A percentile compares a stretch with the other conserved stretches of the same genome.
phyloP scores from a whole-genome alignment of 2,888 invertebrate species.

The Nomada fabriciana region DNA sequence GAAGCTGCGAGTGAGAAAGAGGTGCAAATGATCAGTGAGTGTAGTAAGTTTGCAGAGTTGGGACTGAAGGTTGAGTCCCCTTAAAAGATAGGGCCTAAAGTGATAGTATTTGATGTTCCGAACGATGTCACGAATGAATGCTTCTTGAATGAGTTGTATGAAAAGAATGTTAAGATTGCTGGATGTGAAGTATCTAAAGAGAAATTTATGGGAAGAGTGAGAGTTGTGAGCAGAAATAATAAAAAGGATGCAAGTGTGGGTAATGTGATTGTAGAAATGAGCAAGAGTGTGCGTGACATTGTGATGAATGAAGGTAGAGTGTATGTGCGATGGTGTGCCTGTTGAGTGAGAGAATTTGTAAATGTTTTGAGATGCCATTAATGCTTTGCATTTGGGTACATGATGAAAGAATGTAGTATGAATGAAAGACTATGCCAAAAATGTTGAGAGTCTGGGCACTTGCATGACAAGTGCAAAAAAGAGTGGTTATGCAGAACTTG shows the following conservation, averaged over 20 bases:
- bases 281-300: not conserved
- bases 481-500: not conserved
- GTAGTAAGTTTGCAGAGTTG: not conserved
- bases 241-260: too few relatives aligned
- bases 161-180: not conserved
- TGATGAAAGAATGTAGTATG: constrained; percentile 10
- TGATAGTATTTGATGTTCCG: constrained; percentile 14
- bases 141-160: constrained; percentile 16
- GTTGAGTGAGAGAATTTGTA: too few relatives aligned
- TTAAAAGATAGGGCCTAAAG: not conserved
- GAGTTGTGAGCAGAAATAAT: too few relatives aligned
- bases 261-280: not conserved
- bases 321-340: too few relatives aligned
- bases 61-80: constrained; percentile 8
- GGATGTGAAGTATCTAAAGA: too few relatives aligned
- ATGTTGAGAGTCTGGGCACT: constrained; percentile 5
- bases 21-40: not conserved
- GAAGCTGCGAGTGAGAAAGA: constrained; percentile 3
- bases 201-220: too few relatives aligned
- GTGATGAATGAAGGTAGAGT: constrained; percentile 6
- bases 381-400: not conserved
- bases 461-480: not conserved
- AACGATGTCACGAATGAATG: constrained; percentile 4
- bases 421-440: constrained; percentile 7
- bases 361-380: too few relatives aligned